Evolutionary conservation across 1,140 invertebrate species (phyloP), one percentile per base, ranked within the genome.

Genomic region (Pseudomyrmex flavicornis): DNA sequence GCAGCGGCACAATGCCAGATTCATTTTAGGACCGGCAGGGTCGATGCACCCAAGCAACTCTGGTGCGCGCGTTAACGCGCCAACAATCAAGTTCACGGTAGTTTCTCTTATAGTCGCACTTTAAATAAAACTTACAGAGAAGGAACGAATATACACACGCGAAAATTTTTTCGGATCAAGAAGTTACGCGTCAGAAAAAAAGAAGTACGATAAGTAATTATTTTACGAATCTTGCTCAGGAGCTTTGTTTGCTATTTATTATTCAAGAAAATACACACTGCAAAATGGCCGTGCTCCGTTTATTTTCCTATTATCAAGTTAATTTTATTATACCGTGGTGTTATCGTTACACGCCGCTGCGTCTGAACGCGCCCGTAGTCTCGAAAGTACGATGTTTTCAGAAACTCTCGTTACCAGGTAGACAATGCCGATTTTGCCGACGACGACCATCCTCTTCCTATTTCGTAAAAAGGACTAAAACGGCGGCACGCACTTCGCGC

Each of bases 381-480:
- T 22, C 75, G 52, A 44, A 44, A 52, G 50, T 52, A 12, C 35
- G 20, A 8, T 48, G 20, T 69, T 69, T 69, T n/a, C 35, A 35
- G 76, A 22, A 80, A 69, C 52, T 80, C 35, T 80, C 54, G 48
- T 88, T 84, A 88, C 87, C 87, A 73, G 17, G 13, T 26, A 73
- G 59, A 88, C 62, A n/a, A 62, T 20, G 17, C 58, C 48, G 73
- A 74, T 65, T 12, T 61, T 59, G 48, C 12, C 35, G 58, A 35
- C 62, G 52, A n/a, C 52, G 63, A 9, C 17, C 76, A 85, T 82
- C 76, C 84, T 88, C 70, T 76, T 68, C 61, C 54, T 17, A 63
- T 46, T 66, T 58, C 61, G 72, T 70, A 56, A 54, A 61, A 76
- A 61, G 52, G 54, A 88, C 87, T 88, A 73, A 88, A 82, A 73